Evolutionary conservation across 2,888 invertebrate species (phyloP), one percentile per base, ranked within the genome.

Genomic region (Ditylenchus weischeri): DNA sequence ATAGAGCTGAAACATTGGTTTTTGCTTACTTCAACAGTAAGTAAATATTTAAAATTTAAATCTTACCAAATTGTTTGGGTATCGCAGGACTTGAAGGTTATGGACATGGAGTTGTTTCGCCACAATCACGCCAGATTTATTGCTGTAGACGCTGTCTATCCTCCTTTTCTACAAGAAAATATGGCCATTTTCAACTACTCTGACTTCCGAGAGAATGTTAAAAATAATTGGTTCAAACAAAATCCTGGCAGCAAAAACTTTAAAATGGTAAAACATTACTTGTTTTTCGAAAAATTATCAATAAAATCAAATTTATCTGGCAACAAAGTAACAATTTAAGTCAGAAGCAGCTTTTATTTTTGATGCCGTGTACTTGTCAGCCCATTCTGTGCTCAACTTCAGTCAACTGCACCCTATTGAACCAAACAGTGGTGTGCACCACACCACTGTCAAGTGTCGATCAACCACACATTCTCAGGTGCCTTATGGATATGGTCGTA

Each of bases 91-190:
- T 63, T 82, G 23, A 66, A 72, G n/a, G 72, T 73, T 3, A 79
- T 82, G 76, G 76, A 83, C 71, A 80, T 80, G 79, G 76, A 76
- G 29, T 66, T 82, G 23, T 82, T 83, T 64, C 76, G 83, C 8
- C 81, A 82, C 70, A 83, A 83, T 69, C 81, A 83, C 64, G 83
- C 80, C 6, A 76, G 83, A n/a, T 82, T 79, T 65, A 74, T 82
- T 48, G 75, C 75, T 0, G 73, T 81, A n/a, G 75, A 79, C 60
- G 70, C 79, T 7, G 70, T 79, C 18, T 75, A 78, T 58, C 69
- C 72, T 18, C 71, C 70, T 19, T 79, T 79, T 69, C 47, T 76
- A n/a, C 29, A 62, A 36, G 68, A 21, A 58, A 43, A 62, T 13
- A 64, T 47, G 43, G 29, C 38, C 10, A n/a, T 49, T 38, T 29